Evolutionary conservation across 2,113 vertebrate species (phyloP).

Genomic region (Tetrax tetrax): DNA sequence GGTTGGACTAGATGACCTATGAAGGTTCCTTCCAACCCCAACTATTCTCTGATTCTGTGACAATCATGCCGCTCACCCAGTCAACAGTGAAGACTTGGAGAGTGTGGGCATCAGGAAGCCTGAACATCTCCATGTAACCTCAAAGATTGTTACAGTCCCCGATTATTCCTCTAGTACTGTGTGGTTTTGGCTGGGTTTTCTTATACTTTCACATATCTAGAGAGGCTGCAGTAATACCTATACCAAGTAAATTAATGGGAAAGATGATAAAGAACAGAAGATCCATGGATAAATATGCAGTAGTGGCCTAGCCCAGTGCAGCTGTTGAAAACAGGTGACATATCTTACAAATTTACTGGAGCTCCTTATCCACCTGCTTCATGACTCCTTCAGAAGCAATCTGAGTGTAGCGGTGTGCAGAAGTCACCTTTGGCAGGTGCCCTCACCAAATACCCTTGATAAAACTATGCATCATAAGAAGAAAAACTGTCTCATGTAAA

Average conservation of each 20-base stretch:
- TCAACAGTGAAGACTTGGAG: background rate
- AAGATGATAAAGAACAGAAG: background rate
- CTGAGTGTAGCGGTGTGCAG: background rate
- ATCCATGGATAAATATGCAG: background rate
- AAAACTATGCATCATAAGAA: background rate
- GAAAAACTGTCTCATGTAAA: background rate
- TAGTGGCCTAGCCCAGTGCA: background rate
- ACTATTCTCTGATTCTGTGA: too few relatives aligned
- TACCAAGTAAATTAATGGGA: background rate
- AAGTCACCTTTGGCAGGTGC: background rate
- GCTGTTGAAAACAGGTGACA: background rate
- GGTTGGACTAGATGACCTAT: too few relatives aligned
- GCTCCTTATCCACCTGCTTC: background rate
- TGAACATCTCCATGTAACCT: background rate
- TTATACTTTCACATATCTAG: background rate
- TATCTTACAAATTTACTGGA: background rate
- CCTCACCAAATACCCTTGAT: background rate
- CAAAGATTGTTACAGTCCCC: background rate
- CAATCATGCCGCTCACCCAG: fast-evolving
- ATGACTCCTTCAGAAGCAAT: background rate
- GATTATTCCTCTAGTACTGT: background rate
- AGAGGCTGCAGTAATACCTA: background rate
- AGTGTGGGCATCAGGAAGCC: background rate
- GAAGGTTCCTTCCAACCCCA: too few relatives aligned
- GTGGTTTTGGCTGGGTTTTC: background rate